A percentile compares a stretch with the other conserved stretches of the same genome.
Conservation (phyloP, 2,888 invertebrate species). For the Lordiphosa andalusiaca region DNA sequence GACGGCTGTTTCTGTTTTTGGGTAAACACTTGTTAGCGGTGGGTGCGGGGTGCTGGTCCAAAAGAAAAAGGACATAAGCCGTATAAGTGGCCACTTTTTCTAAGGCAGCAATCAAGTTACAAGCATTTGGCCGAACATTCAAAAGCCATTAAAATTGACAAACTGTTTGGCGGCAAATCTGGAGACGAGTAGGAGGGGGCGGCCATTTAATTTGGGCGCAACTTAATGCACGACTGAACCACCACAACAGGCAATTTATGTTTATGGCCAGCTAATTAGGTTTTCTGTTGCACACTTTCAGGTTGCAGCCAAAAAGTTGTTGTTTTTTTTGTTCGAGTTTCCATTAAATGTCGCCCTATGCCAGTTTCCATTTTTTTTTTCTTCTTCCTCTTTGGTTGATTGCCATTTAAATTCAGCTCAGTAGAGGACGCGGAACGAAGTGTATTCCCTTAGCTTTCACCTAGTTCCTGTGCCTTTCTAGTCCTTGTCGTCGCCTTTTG, state of each 20-base stretch:
- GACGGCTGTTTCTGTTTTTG: conserved; percentile 55
- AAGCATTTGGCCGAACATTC: conserved; percentile 37
- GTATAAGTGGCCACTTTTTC: conserved; percentile 62
- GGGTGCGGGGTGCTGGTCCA: conserved; percentile 3
- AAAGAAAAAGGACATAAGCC: conserved; percentile 61
- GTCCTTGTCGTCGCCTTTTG: conserved; percentile 22
- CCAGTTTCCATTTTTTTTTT: conserved; percentile 3
- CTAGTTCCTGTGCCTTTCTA: conserved; percentile 25
- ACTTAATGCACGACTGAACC: background rate
- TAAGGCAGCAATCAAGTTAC: conserved; percentile 39
- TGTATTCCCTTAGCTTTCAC: conserved; percentile 33
- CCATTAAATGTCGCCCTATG: conserved; percentile 32
- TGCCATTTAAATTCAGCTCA: conserved; percentile 29
- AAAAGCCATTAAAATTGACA: conserved; percentile 65
- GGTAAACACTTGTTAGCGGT: conserved; percentile 40
- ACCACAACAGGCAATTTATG: conserved; percentile 27
- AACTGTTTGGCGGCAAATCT: conserved; percentile 37
- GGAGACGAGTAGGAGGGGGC: background rate
- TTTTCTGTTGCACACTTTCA: conserved; percentile 8
- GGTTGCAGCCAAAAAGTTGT: conserved; percentile 33
- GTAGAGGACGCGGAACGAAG: background rate
- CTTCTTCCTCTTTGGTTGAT: conserved; percentile 7
- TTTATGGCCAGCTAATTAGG: conserved; percentile 38
- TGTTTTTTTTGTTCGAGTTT: too few relatives aligned
- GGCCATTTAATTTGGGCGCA: conserved; percentile 7